phyloP scores from a whole-genome alignment of 64 coral and sea anemone species.

The Dendronephthya gigantea region DNA sequence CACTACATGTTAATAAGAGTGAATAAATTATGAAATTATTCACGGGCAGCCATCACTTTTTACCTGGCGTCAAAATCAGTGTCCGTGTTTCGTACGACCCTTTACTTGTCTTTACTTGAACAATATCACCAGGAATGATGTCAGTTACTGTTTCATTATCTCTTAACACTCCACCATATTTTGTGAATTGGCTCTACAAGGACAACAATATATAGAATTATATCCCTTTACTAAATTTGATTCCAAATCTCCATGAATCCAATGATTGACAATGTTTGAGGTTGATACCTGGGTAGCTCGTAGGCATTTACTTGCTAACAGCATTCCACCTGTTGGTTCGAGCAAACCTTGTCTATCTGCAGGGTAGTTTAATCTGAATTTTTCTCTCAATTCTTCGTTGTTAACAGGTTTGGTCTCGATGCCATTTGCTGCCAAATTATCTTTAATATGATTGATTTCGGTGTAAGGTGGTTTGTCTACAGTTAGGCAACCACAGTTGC shows the following conservation, averaged over 20 bases:
- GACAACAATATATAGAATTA: not conserved
- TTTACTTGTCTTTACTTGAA: not conserved
- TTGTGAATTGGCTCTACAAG: not conserved
- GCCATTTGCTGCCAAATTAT: not conserved
- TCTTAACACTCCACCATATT: not conserved
- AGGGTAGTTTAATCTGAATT: not conserved
- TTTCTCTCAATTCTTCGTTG: slow-evolving; percentile 1
- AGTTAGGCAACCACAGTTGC: not conserved
- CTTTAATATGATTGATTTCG: not conserved
- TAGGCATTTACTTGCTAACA: slow-evolving; percentile 4
- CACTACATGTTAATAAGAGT: not conserved
- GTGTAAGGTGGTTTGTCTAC: not conserved
- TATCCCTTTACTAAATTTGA: not conserved
- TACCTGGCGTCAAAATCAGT: not conserved
- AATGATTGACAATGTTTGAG: too few species aligned
- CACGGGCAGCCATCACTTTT: too few species aligned
- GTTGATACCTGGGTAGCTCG: not conserved
- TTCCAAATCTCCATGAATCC: not conserved
- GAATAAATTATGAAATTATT: too few species aligned
- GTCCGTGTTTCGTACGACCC: not conserved
- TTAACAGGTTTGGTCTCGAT: not conserved
- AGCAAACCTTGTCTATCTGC: not conserved
- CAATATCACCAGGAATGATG: slow-evolving; percentile 1
- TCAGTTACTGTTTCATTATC: not conserved
- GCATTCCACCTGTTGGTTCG: not conserved